Evolutionary conservation across 2,888 invertebrate species (phyloP).

Genomic region (Acronicta alni): DNA sequence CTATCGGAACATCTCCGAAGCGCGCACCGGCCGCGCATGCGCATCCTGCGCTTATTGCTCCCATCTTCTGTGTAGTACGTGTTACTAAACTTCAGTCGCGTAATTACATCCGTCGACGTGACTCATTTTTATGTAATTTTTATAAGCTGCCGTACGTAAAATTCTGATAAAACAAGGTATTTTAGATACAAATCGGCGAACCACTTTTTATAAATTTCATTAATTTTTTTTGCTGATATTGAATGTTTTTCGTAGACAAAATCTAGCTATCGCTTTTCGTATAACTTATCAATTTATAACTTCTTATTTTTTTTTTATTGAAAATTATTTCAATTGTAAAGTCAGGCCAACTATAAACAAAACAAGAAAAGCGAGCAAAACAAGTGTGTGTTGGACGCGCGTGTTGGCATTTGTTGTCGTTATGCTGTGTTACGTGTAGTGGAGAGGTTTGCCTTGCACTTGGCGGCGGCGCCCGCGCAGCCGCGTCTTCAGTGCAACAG

Average conservation of each 20-base stretch:
- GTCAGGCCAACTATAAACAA: constrained; percentile 12
- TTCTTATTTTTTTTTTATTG: constrained; percentile 1
- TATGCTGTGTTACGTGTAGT: constrained; percentile 76
- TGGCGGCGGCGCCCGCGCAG: constrained; percentile 59
- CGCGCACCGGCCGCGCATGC: constrained; percentile 28
- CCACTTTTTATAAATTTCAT: constrained; percentile 3
- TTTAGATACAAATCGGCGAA: constrained; percentile 9
- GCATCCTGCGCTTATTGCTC: constrained; percentile 39
- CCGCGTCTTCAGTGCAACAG: constrained; percentile 80
- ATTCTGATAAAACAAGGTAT: constrained; percentile 17
- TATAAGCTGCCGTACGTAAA: constrained; percentile 10
- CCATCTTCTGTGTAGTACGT: constrained; percentile 41
- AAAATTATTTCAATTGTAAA: constrained; percentile 6
- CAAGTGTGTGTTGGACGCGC: constrained; percentile 36
- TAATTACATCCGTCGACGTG: constrained; percentile 48
- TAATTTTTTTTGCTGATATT: neutral
- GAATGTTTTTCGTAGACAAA: neutral
- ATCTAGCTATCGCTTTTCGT: neutral
- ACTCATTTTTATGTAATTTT: constrained; percentile 38
- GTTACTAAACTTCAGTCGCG: constrained; percentile 39
- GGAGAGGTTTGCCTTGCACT: constrained; percentile 78
- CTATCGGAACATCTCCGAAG: constrained; percentile 49
- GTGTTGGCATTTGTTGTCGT: constrained; percentile 61
- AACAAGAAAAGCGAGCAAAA: constrained; percentile 44
- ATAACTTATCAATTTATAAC: neutral